Base-by-base conservation (phyloP, 30 jellyfish, hydroid and myxozoan species). In the Phacellophora camtschatica region DNA sequence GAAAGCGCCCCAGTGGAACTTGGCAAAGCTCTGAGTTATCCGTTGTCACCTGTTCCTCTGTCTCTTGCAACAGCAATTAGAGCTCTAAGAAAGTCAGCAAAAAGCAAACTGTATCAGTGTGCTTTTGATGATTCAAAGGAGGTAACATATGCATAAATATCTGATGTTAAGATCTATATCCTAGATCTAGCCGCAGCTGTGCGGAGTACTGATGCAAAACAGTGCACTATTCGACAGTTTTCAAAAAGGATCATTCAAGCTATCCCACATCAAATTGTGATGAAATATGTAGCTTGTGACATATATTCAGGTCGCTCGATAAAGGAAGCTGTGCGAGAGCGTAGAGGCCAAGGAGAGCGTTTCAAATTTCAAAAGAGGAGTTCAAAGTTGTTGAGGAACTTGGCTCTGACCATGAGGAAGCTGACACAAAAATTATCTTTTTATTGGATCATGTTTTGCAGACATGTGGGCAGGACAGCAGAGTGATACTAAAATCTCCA, bases 211-310 rank as follows among this genome's bases (percentile, higher is more conserved):
- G 86, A 33, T 45, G 24, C 48, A 5, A 72, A 24, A 9, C 62
- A 18, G 59, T 28, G 36, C 62, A 49, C 86, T 0, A 39, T 39
- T 63, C 57, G 53, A 63, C 22, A 63, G 27, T 63, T 63, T 27
- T 54, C 77, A 24, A 27, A 28, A 5, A 63, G 77, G 58, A 63
- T 63, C 77, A 23, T 63, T 7, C 58, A 28, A 63, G 58, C 58
- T 20, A 32, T 68, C 71, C 83, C 70, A 36, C 43, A 36, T 28
- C 43, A 68, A 49, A 16, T n/a, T 20, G 71, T 15, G 66, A 25
- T 35, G 71, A 22, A 35, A 28, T 68, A 68, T 68, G 72, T 68
- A 16, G 83, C 83, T 35, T 68, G 83, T 48, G 83, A 68, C 23
- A 68, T 28, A 24, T 68, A 68, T 28, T n/a, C 72, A 41, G 83